Evolutionary conservation across 1,140 invertebrate species (phyloP).

Genomic region (Hyles euphorbiae): DNA sequence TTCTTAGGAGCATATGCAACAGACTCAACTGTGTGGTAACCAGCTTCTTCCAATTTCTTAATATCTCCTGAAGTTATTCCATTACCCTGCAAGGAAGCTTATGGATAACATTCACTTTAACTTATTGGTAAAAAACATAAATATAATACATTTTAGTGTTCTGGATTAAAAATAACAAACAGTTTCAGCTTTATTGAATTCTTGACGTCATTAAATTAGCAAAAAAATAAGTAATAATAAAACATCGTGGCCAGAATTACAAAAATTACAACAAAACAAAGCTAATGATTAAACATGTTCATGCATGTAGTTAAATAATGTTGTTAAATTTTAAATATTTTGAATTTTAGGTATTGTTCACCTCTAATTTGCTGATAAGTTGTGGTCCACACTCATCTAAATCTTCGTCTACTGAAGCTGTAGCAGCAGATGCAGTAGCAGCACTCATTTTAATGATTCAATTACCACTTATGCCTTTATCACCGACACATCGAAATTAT

Average conservation of each 20-base stretch:
- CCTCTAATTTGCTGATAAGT: conserved; percentile 78
- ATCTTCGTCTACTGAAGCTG: conserved; percentile 72
- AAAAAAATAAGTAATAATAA: no score
- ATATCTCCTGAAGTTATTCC: conserved; percentile 94
- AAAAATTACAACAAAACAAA: no score
- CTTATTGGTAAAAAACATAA: no score
- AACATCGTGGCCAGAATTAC: no score
- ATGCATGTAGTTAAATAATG: no score
- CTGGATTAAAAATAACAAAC: no score
- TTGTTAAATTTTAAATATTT: no score
- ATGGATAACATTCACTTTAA: neutral
- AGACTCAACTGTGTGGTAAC: conserved; percentile 96
- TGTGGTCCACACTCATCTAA: conserved; percentile 79
- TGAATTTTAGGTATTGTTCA: conserved; percentile 32
- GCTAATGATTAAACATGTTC: no score
- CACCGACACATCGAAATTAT: conserved; percentile 28
- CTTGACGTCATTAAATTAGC: no score
- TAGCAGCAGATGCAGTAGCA: conserved; percentile 63
- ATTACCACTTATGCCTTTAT: conserved; percentile 7
- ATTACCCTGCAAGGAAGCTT: conserved; percentile 77
- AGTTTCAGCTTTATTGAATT: no score
- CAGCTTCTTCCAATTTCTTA: conserved; percentile 95
- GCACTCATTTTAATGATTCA: conserved; percentile 38
- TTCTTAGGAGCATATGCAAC: conserved; percentile 97
- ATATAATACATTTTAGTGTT: no score